phyloP scores from a whole-genome alignment of 2,797 vertebrate species.

The Alca torda region DNA sequence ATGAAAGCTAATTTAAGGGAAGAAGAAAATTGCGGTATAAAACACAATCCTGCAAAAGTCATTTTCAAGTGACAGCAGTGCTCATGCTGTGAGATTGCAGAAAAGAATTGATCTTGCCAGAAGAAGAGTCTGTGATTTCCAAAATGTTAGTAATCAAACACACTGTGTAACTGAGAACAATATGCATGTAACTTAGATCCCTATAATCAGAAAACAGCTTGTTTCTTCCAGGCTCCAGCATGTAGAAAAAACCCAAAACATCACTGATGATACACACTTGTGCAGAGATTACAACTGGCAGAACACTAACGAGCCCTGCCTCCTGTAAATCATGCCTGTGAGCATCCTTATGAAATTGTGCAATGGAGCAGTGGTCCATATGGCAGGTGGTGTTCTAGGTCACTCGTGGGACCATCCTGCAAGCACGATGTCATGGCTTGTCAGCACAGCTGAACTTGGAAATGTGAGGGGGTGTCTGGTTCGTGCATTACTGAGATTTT shows the following conservation, averaged over 20 bases:
- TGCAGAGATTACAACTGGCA: conserved; percentile 1
- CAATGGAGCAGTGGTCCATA: background rate
- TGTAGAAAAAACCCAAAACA: background rate
- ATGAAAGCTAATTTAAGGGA: background rate
- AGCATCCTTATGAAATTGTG: conserved; percentile 3
- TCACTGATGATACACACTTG: background rate
- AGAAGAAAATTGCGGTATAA: background rate
- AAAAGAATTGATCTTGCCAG: background rate
- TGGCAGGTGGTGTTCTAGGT: conserved; percentile 21
- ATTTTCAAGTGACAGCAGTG: background rate
- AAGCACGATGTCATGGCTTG: background rate
- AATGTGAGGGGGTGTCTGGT: conserved; percentile 2
- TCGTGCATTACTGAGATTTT: conserved; percentile 48
- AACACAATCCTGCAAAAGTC: background rate
- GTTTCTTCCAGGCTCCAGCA: background rate
- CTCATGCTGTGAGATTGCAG: conserved; percentile 11
- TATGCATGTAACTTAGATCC: background rate
- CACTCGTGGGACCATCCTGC: conserved; percentile 42
- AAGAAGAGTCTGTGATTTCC: background rate
- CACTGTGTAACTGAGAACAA: background rate
- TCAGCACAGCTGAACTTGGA: conserved; percentile 52
- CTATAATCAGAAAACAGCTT: conserved; percentile 17
- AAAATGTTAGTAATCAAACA: conserved; percentile 35
- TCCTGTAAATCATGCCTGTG: conserved; percentile 10
- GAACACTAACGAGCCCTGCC: background rate